Evolutionary conservation across 2,113 vertebrate species (phyloP).

Genomic region (Corapipo altera): DNA sequence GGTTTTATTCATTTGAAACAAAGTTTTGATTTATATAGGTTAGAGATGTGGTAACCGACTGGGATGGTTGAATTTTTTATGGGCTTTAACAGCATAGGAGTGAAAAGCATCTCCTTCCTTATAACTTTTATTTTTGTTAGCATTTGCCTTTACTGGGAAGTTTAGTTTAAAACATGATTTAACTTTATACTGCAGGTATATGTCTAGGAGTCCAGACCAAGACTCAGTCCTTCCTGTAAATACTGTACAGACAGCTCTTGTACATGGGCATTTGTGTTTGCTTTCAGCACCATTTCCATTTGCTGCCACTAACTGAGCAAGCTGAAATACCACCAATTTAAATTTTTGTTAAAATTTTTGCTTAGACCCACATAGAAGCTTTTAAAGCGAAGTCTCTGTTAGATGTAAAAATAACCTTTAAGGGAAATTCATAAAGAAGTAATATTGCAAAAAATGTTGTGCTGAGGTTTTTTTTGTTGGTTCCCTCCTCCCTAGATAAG

Average conservation of each 20-base stretch:
- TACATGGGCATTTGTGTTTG: background rate
- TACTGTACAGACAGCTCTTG: background rate
- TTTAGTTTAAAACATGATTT: background rate
- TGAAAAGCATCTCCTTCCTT: background rate
- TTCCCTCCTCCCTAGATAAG: background rate
- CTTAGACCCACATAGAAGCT: background rate
- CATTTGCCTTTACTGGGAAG: background rate
- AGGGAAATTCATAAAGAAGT: background rate
- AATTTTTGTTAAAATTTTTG: background rate
- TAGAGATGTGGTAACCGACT: background rate
- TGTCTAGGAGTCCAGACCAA: background rate
- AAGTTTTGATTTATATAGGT: background rate
- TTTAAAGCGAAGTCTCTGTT: background rate
- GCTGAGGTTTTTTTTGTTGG: background rate
- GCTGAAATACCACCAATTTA: background rate
- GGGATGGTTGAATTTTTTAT: background rate
- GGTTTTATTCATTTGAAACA: background rate
- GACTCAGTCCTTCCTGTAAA: background rate
- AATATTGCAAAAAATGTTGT: background rate
- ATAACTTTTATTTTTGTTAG: background rate
- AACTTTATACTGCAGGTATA: background rate
- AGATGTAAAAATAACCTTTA: background rate
- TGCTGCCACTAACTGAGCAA: background rate
- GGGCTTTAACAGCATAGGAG: background rate
- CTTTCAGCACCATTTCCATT: background rate